Conservation (phyloP, 2,888 invertebrate genomes). For the Andricus quercusramuli region DNA sequence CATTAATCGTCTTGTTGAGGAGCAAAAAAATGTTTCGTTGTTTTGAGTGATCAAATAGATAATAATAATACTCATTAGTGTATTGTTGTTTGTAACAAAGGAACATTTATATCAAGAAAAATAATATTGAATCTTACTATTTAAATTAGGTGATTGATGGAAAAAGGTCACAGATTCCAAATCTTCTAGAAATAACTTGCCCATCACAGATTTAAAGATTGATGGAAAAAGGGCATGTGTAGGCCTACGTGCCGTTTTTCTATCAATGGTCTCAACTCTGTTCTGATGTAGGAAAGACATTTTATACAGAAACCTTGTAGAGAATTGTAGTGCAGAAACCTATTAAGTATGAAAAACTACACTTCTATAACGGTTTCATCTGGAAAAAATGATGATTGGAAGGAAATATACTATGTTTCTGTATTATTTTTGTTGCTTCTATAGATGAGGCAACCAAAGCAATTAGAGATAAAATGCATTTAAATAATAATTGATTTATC, state of each 20-base stretch:
- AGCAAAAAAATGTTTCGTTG: slow-evolving; percentile 5
- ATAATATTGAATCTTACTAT: neutral
- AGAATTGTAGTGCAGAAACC: neutral
- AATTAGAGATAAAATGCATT: slow-evolving; percentile 15
- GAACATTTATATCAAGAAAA: neutral
- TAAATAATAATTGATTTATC: slow-evolving; percentile 20
- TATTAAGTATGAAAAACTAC: neutral
- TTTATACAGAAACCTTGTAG: neutral
- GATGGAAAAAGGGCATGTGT: no score
- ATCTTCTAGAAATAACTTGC: no score
- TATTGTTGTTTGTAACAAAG: neutral
- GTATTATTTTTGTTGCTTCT: neutral
- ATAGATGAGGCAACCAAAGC: neutral
- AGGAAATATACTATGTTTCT: neutral
- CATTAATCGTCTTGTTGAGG: neutral
- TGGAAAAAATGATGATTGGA: neutral
- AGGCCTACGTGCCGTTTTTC: no score
- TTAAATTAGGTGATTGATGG: neutral
- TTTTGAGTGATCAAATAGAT: neutral
- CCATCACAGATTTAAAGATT: no score
- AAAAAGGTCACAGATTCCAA: no score
- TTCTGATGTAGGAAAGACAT: neutral
- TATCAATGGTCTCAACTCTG: neutral
- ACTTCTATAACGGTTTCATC: neutral
- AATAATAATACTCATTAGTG: neutral